phyloP scores from a whole-genome alignment of 2,888 invertebrate species.

The Corbicula japonica region DNA sequence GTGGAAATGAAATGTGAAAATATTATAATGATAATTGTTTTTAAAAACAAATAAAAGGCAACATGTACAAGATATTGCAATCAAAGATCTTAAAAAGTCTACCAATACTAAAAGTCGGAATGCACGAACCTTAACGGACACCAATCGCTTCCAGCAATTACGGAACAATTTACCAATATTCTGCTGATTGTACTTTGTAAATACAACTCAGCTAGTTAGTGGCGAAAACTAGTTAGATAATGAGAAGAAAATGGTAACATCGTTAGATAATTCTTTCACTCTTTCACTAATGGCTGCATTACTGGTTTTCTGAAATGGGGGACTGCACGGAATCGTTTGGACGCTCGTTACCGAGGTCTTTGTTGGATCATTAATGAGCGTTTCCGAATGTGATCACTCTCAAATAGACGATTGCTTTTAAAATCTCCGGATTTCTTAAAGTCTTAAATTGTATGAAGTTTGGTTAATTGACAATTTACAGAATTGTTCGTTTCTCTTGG shows the following conservation, averaged over 20 bases:
- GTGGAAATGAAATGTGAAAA: no score
- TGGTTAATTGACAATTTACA: constrained; percentile 37
- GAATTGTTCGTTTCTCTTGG: constrained; percentile 28
- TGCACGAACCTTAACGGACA: no score
- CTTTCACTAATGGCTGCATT: constrained; percentile 56
- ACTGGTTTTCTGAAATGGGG: constrained; percentile 49
- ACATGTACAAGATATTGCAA: no score
- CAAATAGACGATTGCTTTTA: constrained; percentile 56
- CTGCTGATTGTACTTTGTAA: constrained; percentile 51
- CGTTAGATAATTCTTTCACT: constrained; percentile 60
- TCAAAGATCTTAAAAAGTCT: no score
- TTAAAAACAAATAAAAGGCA: no score
- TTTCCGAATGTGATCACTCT: constrained; percentile 64
- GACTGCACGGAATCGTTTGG: constrained; percentile 64
- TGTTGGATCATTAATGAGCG: constrained; percentile 62
- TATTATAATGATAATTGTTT: no score
- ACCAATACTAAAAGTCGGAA: no score
- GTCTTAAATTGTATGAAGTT: constrained; percentile 32
- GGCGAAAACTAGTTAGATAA: constrained; percentile 36
- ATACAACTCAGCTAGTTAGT: constrained; percentile 55
- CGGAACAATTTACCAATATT: no score
- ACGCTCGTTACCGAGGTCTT: constrained; percentile 64
- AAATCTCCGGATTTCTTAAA: constrained; percentile 40
- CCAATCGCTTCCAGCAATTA: no score
- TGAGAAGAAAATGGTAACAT: constrained; percentile 58